phyloP scores from a whole-genome alignment of 2,888 invertebrate species.

The Phortica magna region DNA sequence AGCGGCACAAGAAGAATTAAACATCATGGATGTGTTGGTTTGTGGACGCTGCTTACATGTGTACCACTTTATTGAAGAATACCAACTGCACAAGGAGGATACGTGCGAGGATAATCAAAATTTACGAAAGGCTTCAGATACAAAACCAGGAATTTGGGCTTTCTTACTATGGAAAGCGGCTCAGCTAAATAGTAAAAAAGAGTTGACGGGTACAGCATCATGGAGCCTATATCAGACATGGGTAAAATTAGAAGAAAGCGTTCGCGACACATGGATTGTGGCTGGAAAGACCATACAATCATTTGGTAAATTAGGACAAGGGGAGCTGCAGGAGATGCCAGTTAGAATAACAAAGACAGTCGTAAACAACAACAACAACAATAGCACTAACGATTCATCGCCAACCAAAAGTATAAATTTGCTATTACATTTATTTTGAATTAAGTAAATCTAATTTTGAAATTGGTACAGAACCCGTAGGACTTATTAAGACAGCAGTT shows the following conservation, averaged over 20 bases:
- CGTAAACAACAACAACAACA: slow-evolving; percentile 70
- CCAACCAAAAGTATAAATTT: slow-evolving; percentile 67
- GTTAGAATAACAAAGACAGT: slow-evolving; percentile 78
- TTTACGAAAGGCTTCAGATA: slow-evolving; percentile 82
- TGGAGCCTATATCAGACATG: slow-evolving; percentile 91
- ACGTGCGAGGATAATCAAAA: slow-evolving; percentile 78
- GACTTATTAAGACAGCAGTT: slow-evolving; percentile 56
- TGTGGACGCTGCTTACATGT: slow-evolving; percentile 91
- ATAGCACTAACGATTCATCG: slow-evolving; percentile 55
- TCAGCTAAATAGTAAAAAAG: slow-evolving; percentile 77
- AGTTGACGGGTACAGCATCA: slow-evolving; percentile 80
- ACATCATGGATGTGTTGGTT: slow-evolving; percentile 87
- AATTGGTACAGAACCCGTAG: slow-evolving; percentile 52
- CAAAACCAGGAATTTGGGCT: slow-evolving; percentile 91
- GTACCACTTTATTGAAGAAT: slow-evolving; percentile 88
- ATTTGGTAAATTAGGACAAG: slow-evolving; percentile 82
- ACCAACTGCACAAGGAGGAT: slow-evolving; percentile 84
- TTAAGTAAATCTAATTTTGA: slow-evolving; percentile 43
- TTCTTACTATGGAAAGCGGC: slow-evolving; percentile 89
- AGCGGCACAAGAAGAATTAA: slow-evolving; percentile 89
- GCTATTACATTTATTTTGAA: slow-evolving; percentile 25
- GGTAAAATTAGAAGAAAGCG: slow-evolving; percentile 87
- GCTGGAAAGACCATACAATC: slow-evolving; percentile 88
- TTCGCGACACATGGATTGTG: slow-evolving; percentile 88
- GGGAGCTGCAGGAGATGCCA: slow-evolving; percentile 77